Evolutionary conservation across 2,888 invertebrate genomes (phyloP), one percentile per base, ranked within the genome.

Genomic region (Lampropteryx suffumata): DNA sequence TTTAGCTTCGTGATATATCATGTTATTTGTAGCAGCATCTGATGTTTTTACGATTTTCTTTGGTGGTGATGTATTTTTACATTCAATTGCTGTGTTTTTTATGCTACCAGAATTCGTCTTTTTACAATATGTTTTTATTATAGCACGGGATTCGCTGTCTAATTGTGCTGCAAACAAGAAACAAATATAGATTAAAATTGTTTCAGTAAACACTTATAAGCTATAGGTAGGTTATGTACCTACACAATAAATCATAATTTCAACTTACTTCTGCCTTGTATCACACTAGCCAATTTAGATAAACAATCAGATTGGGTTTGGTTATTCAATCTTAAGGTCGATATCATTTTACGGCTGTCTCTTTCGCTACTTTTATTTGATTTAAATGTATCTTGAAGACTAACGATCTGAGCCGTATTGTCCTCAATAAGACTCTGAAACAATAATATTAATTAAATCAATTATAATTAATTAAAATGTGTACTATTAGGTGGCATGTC

Each of bases 191-290:
- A 24, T 7, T 5, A 1, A 24, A 24, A 24, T 24, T 3, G 7
- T 7, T 24, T 2, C 5, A n/a, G n/a, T n/a, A n/a, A n/a, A n/a
- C n/a, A n/a, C n/a, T n/a, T n/a, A n/a, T n/a, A n/a, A n/a, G n/a
- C n/a, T n/a, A n/a, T n/a, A n/a, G n/a, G n/a, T n/a, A n/a, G n/a
- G n/a, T n/a, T n/a, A n/a, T n/a, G n/a, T n/a, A n/a, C n/a, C n/a
- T n/a, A n/a, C n/a, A n/a, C n/a, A n/a, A n/a, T n/a, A n/a, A 13
- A 26, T 26, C 14, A 4, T 11, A 29, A 35, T 26, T 28, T 14
- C 17, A 21, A 50, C 55, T 36, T 43, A 55, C 55, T 55, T n/a
- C 47, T 47, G 28, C 43, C 55, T 37, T 39, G n/a, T 24, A 55
- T 34, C 7, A 50, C 12, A 40, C 47, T 35, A 11, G 32, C 46